Base-by-base conservation (phyloP, 2,113 vertebrate genomes). In the Lipotes vexillifer region DNA sequence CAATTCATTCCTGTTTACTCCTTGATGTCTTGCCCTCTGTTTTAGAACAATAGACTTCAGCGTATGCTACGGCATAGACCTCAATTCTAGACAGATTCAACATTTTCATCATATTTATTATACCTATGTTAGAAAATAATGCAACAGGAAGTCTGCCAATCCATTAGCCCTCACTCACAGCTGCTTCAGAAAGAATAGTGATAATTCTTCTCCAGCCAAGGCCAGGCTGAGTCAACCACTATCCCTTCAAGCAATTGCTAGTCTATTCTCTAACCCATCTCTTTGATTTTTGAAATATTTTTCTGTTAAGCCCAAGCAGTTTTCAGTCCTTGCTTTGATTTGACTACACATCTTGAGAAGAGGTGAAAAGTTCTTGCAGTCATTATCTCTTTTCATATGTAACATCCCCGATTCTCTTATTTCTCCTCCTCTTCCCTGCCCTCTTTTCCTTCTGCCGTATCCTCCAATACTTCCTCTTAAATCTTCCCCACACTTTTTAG, bases 391-490 rank as follows among this genome's bases (percentile, higher is more conserved):
- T 25, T 25, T 1, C 6, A 80, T 27, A 29, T 5, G 77, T 55
- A 46, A 29, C 8, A 23, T 44, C 14, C 23, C 52, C 41, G 5
- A 10, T 36, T 57, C 23, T 33, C 27, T 57, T 81, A 23, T 20
- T 77, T 72, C 6, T 69, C 0, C 15, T 71, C 4, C 6, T 49
- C 17, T 25, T 29, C 11, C 1, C 1, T 61, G 21, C 0, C 20
- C 12, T 55, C 6, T 33, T 49, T 25, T 77, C 55, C 18, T 52
- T 33, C 27, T 46, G 6, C 0, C 59, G n/a, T 25, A 29, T 46
- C 77, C 10, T 49, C 11, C 1, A 57, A 2, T 44, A 5, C 23
- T 55, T 78, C 25, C 38, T 63, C 17, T 94, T 33, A 83, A 61
- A 46, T 9, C 29, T 31, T 75, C 23, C 9, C 6, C 20, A 71